Base-by-base conservation (phyloP, 2,797 vertebrate genomes). In the Macrochelys suwanniensis region DNA sequence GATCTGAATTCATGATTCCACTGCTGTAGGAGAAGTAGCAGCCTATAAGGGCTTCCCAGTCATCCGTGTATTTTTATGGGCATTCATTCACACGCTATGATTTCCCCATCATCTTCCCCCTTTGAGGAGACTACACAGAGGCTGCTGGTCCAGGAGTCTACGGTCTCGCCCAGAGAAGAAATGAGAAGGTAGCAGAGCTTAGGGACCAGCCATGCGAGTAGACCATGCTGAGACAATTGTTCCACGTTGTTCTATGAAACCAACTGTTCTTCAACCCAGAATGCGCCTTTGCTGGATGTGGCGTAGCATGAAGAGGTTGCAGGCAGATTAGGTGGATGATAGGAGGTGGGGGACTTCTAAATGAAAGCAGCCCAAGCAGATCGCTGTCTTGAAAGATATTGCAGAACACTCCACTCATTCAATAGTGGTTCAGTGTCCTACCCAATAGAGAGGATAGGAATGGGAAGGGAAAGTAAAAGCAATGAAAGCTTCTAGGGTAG, bases 131-230 rank as follows among this genome's bases (percentile, higher is more conserved):
- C 37, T 51, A n/a, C 33, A 42, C 6, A 19, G 61, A 85, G 17
- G 10, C 42, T 68, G 37, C 82, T 85, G 51, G 59, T 37, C 87
- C 51, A 33, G 12, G 45, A 51, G 28, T 0, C 7, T 50, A 47
- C 7, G 37, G 45, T 15, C 68, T 84, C 0, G 2, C 31, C 47
- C 81, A 68, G 50, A 88, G 7, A 47, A 74, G 16, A n/a, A 80
- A 85, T 28, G 0, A 0, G 6, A 26, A 8, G 4, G 37, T 5
- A 6, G 80, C 11, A 81, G 16, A n/a, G 1, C n/a, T 50, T 2
- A 0, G 0, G 4, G 79, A 12, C 0, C 1, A 68, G 8, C 17
- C 16, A 68, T 68, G 61, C 8, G 19, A 68, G 82, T 13, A 88
- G 42, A 37, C 57, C 4, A n/a, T 26, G 51, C 50, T 68, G 79